Conservation (phyloP, 1,140 invertebrate species). For the Atta cephalotes region DNA sequence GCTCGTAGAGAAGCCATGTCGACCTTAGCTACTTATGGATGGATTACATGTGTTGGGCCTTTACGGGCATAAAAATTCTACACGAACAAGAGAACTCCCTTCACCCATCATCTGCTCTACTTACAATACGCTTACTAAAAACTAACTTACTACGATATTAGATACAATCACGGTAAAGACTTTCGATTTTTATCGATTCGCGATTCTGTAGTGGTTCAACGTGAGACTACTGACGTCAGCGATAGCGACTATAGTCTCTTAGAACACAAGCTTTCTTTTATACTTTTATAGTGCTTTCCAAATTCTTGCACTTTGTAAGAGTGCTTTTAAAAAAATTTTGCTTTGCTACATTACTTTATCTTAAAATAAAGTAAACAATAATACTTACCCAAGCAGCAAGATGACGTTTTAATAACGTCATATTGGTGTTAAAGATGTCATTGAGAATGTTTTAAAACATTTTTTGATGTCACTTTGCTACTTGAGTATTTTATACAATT, state of each 20-base stretch:
- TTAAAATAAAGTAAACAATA: neutral
- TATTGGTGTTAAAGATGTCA: too few species aligned
- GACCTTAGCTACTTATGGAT: conserved; percentile 83
- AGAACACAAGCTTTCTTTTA: conserved; percentile 57
- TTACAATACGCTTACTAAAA: conserved; percentile 69
- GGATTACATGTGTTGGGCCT: conserved; percentile 84
- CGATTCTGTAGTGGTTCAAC: conserved; percentile 44
- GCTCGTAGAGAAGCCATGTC: conserved; percentile 73
- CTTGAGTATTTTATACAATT: neutral
- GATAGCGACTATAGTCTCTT: conserved; percentile 35
- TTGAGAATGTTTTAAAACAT: too few species aligned
- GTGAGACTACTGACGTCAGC: conserved; percentile 26
- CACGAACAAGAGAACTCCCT: conserved; percentile 78
- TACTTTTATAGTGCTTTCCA: neutral
- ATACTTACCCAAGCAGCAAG: neutral
- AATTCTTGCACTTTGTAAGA: neutral
- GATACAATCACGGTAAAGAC: conserved; percentile 60
- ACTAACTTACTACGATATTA: conserved; percentile 65
- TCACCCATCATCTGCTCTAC: conserved; percentile 66
- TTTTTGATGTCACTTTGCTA: too few species aligned
- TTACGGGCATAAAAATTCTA: conserved; percentile 83
- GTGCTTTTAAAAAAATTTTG: conserved; percentile 21
- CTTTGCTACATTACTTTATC: conserved; percentile 10
- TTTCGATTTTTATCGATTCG: conserved; percentile 44
- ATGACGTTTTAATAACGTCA: too few species aligned